Conservation (phyloP, 2,113 vertebrate genomes). For the Noturus placidus region DNA sequence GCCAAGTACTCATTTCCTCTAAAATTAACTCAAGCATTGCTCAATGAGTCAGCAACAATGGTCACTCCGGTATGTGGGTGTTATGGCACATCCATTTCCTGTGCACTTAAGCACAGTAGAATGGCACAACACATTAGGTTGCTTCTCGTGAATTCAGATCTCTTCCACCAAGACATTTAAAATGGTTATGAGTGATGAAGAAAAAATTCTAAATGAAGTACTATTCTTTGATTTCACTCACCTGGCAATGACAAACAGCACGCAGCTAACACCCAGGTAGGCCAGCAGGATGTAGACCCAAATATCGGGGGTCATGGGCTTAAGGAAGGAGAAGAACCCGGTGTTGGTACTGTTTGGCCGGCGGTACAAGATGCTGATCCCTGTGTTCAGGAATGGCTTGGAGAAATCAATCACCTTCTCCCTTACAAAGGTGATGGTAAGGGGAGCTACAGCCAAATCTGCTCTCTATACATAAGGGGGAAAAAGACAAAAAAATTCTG, state of each 20-base stretch:
- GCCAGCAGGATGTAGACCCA: slow-evolving; percentile 98
- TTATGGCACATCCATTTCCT: slow-evolving; percentile 31
- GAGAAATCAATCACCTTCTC: slow-evolving; percentile 97
- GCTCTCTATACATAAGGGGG: slow-evolving; percentile 79
- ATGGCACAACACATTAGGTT: background rate
- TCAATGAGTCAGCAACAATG: slow-evolving; percentile 68
- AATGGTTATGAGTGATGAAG: background rate
- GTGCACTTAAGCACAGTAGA: slow-evolving; percentile 29
- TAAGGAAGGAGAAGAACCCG: slow-evolving; percentile 98
- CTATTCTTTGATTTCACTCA: slow-evolving; percentile 63
- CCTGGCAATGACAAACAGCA: slow-evolving; percentile 98
- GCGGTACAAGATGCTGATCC: slow-evolving; percentile 97
- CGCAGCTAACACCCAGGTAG: slow-evolving; percentile 97
- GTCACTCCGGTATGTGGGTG: slow-evolving; percentile 14
- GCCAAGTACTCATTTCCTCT: slow-evolving; percentile 58
- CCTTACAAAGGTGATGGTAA: slow-evolving; percentile 94
- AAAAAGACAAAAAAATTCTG: background rate
- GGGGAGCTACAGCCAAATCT: slow-evolving; percentile 91
- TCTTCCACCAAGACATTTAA: slow-evolving; percentile 4
- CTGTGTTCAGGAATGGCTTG: slow-evolving; percentile 95
- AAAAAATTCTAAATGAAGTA: background rate
- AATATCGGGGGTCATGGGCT: slow-evolving; percentile 95
- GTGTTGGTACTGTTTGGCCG: slow-evolving; percentile 93
- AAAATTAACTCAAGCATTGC: slow-evolving; percentile 68
- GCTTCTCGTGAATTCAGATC: background rate